A percentile compares a stretch with the other conserved stretches of the same genome.
Conservation (phyloP, 1,140 invertebrate species). For the Aricia agestis region DNA sequence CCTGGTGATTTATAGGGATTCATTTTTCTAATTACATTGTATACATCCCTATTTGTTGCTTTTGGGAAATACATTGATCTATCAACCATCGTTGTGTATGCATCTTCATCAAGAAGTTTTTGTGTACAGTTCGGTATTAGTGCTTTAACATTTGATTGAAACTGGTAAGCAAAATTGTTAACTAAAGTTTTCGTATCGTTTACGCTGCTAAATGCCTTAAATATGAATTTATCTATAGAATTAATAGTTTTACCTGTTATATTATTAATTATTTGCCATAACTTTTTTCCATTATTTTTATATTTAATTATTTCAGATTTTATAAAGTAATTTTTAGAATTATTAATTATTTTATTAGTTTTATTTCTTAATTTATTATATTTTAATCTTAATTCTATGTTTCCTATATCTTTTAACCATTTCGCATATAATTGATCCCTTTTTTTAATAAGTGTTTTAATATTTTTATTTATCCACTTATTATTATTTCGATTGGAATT, state of each 20-base stretch:
- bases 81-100: background rate
- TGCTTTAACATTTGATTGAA: constrained; percentile 21
- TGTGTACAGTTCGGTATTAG: constrained; percentile 16
- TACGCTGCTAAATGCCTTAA: constrained; percentile 19
- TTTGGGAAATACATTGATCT: too few relatives aligned
- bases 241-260: constrained; percentile 19
- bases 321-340: constrained; percentile 18
- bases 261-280: constrained; percentile 25
- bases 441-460: constrained; percentile 17
- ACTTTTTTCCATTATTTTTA: constrained; percentile 18
- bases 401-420: constrained; percentile 19
- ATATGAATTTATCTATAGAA: constrained; percentile 21
- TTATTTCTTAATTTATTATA: constrained; percentile 27
- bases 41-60: too few relatives aligned
- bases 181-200: constrained; percentile 9
- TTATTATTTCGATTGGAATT: constrained; percentile 17
- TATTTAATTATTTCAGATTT: constrained; percentile 20
- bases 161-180: constrained; percentile 21
- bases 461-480: constrained; percentile 22
- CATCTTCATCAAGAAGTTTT: background rate
- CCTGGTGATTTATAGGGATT: too few relatives aligned
- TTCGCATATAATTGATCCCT: constrained; percentile 17
- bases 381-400: constrained; percentile 19
- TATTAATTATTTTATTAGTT: constrained; percentile 21
- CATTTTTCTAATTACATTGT: too few relatives aligned